Base-by-base conservation (phyloP, 2,113 vertebrate species). In the Dolichallabes microphthalmus region DNA sequence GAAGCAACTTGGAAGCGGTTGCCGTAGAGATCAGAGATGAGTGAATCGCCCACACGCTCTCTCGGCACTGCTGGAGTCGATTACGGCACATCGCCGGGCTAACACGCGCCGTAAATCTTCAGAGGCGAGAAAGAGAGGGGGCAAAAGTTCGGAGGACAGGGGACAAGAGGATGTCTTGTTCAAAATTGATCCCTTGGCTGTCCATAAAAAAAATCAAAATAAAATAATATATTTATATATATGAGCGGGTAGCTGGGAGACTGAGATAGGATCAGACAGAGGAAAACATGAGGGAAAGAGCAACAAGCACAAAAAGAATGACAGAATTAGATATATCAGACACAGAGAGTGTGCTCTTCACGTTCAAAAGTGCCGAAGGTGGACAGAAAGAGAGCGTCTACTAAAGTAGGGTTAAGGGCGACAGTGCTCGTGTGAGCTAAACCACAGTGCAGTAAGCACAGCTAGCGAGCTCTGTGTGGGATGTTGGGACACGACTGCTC, bases 1-100 rank as follows among this genome's bases (percentile, higher is more conserved):
- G n/a, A 83, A 83, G 57, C 57, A 74, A 45, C 15, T 83, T 74
- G 25, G 69, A 75, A 75, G 82, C 57, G 57, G 82, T 83, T 83
- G 71, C 69, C 11, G 71, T 83, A 75, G 69, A 83, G 82, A 83
- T 75, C 82, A 75, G 82, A 83, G 25, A 83, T 0, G n/a, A 83
- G 82, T 6, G 57, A 75, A 25, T 60, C 57, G 66, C 82, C 82
- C 82, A 75, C 82, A 3, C 82, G 10, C 82, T 60, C 55, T 83
- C 35, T 75, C n/a, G 7, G 53, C 52, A 60, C 84, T 69, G 35
- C 77, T 80, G 57, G 77, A 58, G 55, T 74, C n/a, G 55, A 85
- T 85, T 85, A 80, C 64, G 64, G 53, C 64, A 30, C 35, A 52
- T 27, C 19, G 35, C 82, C 39, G 58, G 71, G 57, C 84, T 80